Evolutionary conservation across 2,113 vertebrate species (phyloP).

Genomic region (Pogona vitticeps): DNA sequence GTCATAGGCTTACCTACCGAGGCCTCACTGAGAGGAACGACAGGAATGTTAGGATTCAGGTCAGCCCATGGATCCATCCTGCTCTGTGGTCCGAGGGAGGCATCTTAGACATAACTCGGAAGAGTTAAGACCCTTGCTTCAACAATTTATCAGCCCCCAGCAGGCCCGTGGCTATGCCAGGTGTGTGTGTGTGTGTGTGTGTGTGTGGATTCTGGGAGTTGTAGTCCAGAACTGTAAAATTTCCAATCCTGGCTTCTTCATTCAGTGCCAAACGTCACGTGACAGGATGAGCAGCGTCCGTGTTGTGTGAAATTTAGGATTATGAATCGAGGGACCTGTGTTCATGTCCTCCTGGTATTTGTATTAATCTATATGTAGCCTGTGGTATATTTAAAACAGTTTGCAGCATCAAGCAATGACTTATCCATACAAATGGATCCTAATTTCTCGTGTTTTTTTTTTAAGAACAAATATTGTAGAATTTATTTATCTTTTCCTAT

Average conservation of each 20-base stretch:
- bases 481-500: background rate
- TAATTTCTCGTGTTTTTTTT: background rate
- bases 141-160: too few species aligned
- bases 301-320: background rate
- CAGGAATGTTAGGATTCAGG: background rate
- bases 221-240: too few species aligned
- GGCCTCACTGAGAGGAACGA: background rate
- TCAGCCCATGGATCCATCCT: too few species aligned
- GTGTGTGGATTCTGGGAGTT: too few species aligned
- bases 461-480: background rate
- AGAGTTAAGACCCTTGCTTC: too few species aligned
- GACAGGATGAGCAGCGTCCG: background rate
- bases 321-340: background rate
- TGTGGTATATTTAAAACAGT: background rate
- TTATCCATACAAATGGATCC: background rate
- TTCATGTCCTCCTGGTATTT: background rate
- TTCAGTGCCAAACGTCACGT: background rate
- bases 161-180: too few species aligned
- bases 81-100: too few species aligned
- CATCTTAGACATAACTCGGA: too few species aligned
- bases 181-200: too few species aligned
- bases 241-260: background rate
- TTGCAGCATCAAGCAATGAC: background rate
- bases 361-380: too few species aligned
- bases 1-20: background rate